A percentile compares a stretch with the other conserved stretches of the same genome.
These are phyloP conservation scores for Drosophila triauraria DNA, from an alignment of 1,140 invertebrate genomes.

Conservation along the genomic window DNA sequence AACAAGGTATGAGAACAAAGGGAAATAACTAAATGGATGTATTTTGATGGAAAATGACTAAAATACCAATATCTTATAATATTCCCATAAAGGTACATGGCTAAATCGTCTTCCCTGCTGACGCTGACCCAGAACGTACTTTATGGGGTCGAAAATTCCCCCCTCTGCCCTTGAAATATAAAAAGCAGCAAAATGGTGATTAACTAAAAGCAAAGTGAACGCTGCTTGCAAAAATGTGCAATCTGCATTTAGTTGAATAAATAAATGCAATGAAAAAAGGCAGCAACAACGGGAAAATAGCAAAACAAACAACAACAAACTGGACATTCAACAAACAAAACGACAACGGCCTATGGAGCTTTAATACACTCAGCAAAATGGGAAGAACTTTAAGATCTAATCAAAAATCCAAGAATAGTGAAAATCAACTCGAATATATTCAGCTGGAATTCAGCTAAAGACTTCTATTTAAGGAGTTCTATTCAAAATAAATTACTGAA, in stretches of 20 bases:
- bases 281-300: conserved; percentile 34
- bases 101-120: no score
- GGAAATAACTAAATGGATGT: no score
- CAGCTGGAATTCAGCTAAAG: no score
- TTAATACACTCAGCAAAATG: conserved; percentile 18
- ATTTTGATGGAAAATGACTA: no score
- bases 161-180: no score
- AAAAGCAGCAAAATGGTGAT: conserved; percentile 18
- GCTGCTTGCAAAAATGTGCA: conserved; percentile 51
- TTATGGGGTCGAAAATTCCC: no score
- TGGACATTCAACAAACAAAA: conserved; percentile 61
- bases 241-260: conserved; percentile 66
- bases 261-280: conserved; percentile 41
- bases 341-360: conserved; percentile 36
- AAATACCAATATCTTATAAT: no score
- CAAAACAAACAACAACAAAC: conserved; percentile 45
- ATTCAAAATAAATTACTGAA: no score
- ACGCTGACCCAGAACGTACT: no score
- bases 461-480: no score
- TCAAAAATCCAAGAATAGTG: not conserved
- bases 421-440: no score
- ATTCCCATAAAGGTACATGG: no score
- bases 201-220: conserved; percentile 44
- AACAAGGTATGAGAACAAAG: not conserved
- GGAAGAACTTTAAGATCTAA: not conserved